Evolutionary conservation across 1,140 invertebrate genomes (phyloP).

Genomic region (Lasioglossum albipes): DNA sequence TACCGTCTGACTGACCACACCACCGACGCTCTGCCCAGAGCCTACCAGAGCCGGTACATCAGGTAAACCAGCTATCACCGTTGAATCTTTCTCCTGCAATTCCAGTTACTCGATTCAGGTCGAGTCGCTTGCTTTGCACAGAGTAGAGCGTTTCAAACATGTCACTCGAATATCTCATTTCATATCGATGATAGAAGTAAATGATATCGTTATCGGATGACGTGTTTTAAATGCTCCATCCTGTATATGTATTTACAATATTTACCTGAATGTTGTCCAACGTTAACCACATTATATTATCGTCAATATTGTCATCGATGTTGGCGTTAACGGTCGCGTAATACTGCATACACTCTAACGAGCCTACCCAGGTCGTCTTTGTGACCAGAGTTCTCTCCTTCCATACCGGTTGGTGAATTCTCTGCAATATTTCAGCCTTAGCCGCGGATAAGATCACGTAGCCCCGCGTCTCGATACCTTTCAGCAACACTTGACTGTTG

Average conservation of each 20-base stretch:
- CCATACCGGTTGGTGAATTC: constrained; percentile 95
- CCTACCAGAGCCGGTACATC: constrained; percentile 95
- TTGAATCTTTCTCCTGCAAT: constrained; percentile 86
- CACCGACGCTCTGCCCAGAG: constrained; percentile 97
- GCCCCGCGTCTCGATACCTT: constrained; percentile 96
- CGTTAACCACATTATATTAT: constrained; percentile 97
- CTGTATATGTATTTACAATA: neutral
- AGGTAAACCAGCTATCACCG: constrained; percentile 87
- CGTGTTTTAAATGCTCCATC: neutral
- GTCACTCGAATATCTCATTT: too few relatives aligned
- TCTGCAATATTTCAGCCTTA: constrained; percentile 95
- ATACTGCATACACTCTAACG: constrained; percentile 98
- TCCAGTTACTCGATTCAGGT: neutral
- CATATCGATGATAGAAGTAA: too few relatives aligned
- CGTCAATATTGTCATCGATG: constrained; percentile 88
- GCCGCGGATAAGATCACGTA: constrained; percentile 98
- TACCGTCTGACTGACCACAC: constrained; percentile 95
- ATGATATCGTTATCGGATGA: too few relatives aligned
- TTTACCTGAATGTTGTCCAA: constrained; percentile 91
- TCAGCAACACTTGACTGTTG: constrained; percentile 97
- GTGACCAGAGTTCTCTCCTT: constrained; percentile 92
- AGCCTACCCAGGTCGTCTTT: constrained; percentile 97
- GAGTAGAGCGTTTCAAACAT: too few relatives aligned
- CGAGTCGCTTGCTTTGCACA: too few relatives aligned
- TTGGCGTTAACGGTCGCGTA: constrained; percentile 96